These are phyloP conservation scores for Chionodraco myersi DNA, from an alignment of 2,113 vertebrate species.

Conservation along the genomic window DNA sequence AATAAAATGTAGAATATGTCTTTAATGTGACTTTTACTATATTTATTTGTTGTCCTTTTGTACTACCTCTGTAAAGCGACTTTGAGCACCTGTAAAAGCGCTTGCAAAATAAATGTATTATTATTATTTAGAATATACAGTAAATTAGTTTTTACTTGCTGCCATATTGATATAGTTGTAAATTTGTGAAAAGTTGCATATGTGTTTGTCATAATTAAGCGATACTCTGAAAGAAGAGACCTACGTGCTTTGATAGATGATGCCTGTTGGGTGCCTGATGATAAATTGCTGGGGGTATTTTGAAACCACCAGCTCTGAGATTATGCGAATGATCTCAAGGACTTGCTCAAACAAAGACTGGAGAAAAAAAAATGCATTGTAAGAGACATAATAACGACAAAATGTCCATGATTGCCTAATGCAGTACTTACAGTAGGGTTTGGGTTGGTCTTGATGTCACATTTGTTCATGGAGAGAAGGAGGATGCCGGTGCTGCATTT, in stretches of 20 bases:
- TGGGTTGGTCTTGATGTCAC: slow-evolving; percentile 16
- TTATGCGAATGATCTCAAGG: slow-evolving; percentile 33
- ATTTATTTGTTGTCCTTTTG: too few relatives aligned
- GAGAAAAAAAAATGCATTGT: neutral
- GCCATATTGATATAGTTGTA: neutral
- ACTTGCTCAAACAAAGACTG: slow-evolving; percentile 54
- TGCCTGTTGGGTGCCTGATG: slow-evolving; percentile 55
- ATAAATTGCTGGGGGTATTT: rapidly evolving
- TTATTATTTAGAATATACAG: neutral
- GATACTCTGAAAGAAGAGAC: slow-evolving; percentile 23
- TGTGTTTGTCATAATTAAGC: neutral
- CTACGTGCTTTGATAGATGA: slow-evolving; percentile 74
- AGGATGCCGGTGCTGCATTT: slow-evolving; percentile 66
- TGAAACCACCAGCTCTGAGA: neutral
- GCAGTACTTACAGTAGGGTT: slow-evolving; percentile 48
- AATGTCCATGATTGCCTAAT: neutral
- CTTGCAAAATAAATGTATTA: too few relatives aligned
- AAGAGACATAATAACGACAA: neutral
- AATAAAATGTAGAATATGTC: too few relatives aligned
- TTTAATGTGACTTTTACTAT: too few relatives aligned
- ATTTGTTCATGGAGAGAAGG: slow-evolving; percentile 55
- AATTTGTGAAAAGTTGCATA: neutral
- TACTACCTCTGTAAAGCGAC: too few relatives aligned
- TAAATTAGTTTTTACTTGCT: neutral
- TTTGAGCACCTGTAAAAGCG: too few relatives aligned